These are phyloP conservation scores for Orientallactaga sibirica DNA, from an alignment of 2,797 vertebrate species.

Conservation along the genomic window DNA sequence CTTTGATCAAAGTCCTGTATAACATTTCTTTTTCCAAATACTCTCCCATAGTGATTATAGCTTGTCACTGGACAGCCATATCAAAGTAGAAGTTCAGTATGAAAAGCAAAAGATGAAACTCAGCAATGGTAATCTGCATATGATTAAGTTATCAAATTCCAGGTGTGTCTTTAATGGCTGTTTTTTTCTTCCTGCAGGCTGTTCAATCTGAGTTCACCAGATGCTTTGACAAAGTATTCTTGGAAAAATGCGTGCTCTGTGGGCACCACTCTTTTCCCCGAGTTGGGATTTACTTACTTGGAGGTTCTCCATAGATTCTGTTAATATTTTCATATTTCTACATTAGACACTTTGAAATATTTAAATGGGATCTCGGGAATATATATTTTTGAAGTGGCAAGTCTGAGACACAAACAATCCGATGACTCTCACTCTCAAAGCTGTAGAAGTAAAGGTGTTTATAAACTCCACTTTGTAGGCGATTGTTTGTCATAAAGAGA, in stretches of 20 bases:
- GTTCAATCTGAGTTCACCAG: slow-evolving; percentile 35
- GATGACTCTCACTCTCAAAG: slow-evolving; percentile 42
- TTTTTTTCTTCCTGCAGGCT: not conserved
- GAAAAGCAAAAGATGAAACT: not conserved
- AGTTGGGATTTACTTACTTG: not conserved
- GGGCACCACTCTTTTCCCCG: not conserved
- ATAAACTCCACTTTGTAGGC: slow-evolving; percentile 38
- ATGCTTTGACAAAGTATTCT: not conserved
- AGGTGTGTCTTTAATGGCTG: slow-evolving; percentile 9
- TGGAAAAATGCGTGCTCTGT: not conserved
- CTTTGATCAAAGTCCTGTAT: not conserved
- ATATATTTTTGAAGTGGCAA: slow-evolving; percentile 45
- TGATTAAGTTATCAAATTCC: slow-evolving; percentile 35
- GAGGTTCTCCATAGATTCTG: slow-evolving; percentile 46
- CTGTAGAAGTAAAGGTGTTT: slow-evolving; percentile 47
- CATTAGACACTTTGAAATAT: slow-evolving; percentile 57
- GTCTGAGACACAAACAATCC: slow-evolving; percentile 60
- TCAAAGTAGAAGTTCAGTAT: not conserved
- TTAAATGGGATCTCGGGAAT: slow-evolving; percentile 38
- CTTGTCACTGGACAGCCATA: not conserved
- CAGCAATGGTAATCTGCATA: not conserved
- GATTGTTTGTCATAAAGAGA: slow-evolving; percentile 33
- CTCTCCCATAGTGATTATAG: not conserved
- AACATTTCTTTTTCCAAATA: not conserved
- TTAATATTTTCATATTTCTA: slow-evolving; percentile 52